Percentiles rank a stretch among this genome's conserved stretches.
These are phyloP conservation scores for Machimus rusticus DNA, from an alignment of 2,888 invertebrate species.

Conservation along the genomic window DNA sequence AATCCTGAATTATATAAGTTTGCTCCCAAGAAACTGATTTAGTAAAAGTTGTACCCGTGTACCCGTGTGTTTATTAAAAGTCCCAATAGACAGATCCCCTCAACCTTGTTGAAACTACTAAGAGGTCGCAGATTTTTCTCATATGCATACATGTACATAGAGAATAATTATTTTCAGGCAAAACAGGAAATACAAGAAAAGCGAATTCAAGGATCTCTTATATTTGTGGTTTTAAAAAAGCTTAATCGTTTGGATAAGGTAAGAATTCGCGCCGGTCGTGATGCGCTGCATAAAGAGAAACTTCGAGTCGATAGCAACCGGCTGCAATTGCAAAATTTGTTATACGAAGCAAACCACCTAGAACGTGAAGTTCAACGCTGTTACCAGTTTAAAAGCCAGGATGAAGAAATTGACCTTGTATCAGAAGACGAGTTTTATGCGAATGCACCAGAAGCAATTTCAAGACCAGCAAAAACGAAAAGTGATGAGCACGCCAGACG, in stretches of 20 bases:
- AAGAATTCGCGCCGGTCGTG: slow-evolving; percentile 81
- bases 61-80: too few species aligned
- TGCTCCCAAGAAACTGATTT: too few species aligned
- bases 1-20: too few species aligned
- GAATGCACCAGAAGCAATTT: slow-evolving; percentile 76
- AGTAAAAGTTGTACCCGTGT: too few species aligned
- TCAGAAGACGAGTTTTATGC: slow-evolving; percentile 82
- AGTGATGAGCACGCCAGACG: slow-evolving; percentile 80
- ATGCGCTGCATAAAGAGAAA: slow-evolving; percentile 82
- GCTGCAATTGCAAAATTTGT: slow-evolving; percentile 87
- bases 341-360: slow-evolving; percentile 93
- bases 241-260: slow-evolving; percentile 91
- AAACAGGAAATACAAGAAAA: slow-evolving; percentile 72
- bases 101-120: too few species aligned
- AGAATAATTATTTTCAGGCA: slow-evolving; percentile 62
- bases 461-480: slow-evolving; percentile 72
- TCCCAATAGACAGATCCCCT: too few species aligned
- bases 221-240: slow-evolving; percentile 85
- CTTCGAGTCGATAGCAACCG: slow-evolving; percentile 89
- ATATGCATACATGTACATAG: too few species aligned
- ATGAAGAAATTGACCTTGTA: slow-evolving; percentile 91
- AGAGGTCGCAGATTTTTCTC: too few species aligned
- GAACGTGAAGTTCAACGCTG: slow-evolving; percentile 95
- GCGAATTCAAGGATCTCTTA: slow-evolving; percentile 76
- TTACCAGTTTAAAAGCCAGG: slow-evolving; percentile 92